These are phyloP conservation scores for Steinernema khuongi DNA, from an alignment of 1,140 invertebrate species.

Conservation along the genomic window DNA sequence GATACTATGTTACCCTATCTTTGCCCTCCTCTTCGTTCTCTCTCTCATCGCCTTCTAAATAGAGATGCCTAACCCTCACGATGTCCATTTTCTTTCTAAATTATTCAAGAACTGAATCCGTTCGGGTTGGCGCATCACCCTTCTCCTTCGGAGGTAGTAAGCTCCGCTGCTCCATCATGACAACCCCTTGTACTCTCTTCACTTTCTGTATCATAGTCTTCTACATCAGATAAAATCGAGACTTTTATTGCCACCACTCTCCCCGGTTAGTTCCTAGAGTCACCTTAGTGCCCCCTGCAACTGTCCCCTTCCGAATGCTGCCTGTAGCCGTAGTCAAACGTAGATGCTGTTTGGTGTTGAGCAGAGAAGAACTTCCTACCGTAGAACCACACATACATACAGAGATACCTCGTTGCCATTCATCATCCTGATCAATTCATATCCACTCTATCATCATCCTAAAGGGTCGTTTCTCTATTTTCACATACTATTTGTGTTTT, in stretches of 20 bases:
- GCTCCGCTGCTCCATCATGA: constrained; percentile 3
- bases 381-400: neutral
- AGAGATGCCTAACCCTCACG: neutral
- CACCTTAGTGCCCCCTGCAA: neutral
- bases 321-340: neutral
- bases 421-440: constrained; percentile 10
- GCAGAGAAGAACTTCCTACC: neutral
- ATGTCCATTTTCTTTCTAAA: neutral
- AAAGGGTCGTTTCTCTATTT: constrained; percentile 2
- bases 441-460: neutral
- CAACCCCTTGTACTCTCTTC: neutral
- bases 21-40: neutral
- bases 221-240: neutral
- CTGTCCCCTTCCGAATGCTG: neutral
- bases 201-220: constrained; percentile 7
- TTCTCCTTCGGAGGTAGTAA: neutral
- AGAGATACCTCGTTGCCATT: constrained; percentile 15
- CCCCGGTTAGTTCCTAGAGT: neutral
- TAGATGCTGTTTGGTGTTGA: constrained; percentile 12
- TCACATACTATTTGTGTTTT: neutral
- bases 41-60: too few relatives aligned
- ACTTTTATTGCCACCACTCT: neutral
- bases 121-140: neutral
- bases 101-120: too few relatives aligned
- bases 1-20: neutral